phyloP scores from a whole-genome alignment of 2,888 invertebrate species.

The Spodoptera exigua region DNA sequence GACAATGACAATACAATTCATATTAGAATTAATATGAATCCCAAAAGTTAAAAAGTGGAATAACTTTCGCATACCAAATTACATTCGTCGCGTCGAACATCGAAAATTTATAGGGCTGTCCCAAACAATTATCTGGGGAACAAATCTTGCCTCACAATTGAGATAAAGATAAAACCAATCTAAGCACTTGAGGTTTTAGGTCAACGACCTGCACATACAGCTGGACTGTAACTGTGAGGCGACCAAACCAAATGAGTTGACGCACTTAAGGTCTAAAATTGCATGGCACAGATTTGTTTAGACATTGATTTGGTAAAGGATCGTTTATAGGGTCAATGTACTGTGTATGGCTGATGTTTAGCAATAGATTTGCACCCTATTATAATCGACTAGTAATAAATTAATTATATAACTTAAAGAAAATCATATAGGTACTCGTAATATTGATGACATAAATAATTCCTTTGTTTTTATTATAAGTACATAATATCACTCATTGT shows the following conservation, averaged over 20 bases:
- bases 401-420: too few relatives aligned
- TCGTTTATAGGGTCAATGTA: too few relatives aligned
- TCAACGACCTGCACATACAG: conserved; percentile 18
- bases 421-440: too few relatives aligned
- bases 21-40: too few relatives aligned
- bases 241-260: conserved; percentile 13
- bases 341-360: too few relatives aligned
- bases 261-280: conserved; percentile 8
- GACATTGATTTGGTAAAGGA: conserved; percentile 2
- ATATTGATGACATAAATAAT: too few relatives aligned
- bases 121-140: conserved; percentile 40
- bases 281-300: conserved; percentile 9
- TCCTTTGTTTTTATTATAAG: too few relatives aligned
- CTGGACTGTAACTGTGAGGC: conserved; percentile 3
- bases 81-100: conserved; percentile 5
- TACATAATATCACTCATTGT: too few relatives aligned
- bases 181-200: conserved; percentile 19
- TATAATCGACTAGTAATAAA: too few relatives aligned
- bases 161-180: conserved; percentile 44
- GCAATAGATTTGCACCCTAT: too few relatives aligned
- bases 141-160: conserved; percentile 37
- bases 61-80: conserved; percentile 1
- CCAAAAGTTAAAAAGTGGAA: too few relatives aligned
- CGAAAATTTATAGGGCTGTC: conserved; percentile 25
- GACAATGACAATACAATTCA: too few relatives aligned